Evolutionary conservation across 2,888 invertebrate species (phyloP), one percentile per base, ranked within the genome.

Genomic region (Drosophila nr. fundita): DNA sequence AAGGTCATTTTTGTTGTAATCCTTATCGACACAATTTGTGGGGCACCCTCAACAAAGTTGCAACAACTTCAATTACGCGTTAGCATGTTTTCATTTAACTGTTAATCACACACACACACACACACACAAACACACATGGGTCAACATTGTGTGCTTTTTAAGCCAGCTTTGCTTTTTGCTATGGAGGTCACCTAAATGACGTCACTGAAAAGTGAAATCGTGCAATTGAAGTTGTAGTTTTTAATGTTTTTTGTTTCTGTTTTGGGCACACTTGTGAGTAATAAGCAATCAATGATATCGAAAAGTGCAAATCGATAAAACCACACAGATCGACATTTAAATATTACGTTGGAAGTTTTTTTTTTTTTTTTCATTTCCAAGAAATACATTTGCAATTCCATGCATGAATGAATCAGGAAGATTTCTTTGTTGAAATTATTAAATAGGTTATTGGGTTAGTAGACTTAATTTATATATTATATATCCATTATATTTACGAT

Each of bases 201-300:
- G 79, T 89, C 87, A 85, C 60, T 52, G 2, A 67, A 79, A 82
- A 89, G 87, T 85, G 84, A 85, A 89, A 87, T 87, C 84, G 68
- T 54, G 38, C 24, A 77, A 68, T 76, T 79, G 61, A 65, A 68
- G 72, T 71, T 55, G 52, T 32, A 1, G 24, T 18, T 54, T 54
- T 40, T 64, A 4, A 21, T 11, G 3, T 50, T 68, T 27, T 67
- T 13, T 13, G 27, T 45, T 13, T 64, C 65, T 75, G 34, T 45
- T 24, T 24, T 10, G 34, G 18, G 4, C 27, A 30, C 45, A 73
- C 45, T n/a, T 54, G 48, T 76, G 71, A 62, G 34, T 70, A 70
- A 74, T 62, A 50, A 24, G 24, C 24, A 45, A 24, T 45, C 15
- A 11, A 6, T 21, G 21, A 1, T 11, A 21, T 42, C 42, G 27